phyloP scores from a whole-genome alignment of 1,140 invertebrate genomes.

The Sogatella furcifera region DNA sequence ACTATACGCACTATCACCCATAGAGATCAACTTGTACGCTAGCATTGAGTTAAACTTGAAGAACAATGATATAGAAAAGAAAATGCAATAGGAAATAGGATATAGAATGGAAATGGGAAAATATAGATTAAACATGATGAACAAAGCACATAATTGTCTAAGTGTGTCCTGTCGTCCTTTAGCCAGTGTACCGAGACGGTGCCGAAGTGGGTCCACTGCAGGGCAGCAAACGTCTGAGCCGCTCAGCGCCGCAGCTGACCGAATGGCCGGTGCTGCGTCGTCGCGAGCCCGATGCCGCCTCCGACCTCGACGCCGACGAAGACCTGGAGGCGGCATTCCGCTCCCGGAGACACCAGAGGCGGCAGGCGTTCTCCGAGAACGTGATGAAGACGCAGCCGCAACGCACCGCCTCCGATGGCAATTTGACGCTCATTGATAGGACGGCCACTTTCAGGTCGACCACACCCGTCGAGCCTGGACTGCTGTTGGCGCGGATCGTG shows the following conservation, averaged over 20 bases:
- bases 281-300: neutral
- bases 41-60: too few relatives aligned
- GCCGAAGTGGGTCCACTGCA: neutral
- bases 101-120: too few relatives aligned
- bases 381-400: constrained; percentile 34
- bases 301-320: constrained; percentile 16
- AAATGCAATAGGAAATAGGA: too few relatives aligned
- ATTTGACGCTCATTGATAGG: constrained; percentile 62
- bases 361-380: constrained; percentile 21
- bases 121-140: too few relatives aligned
- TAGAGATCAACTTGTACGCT: too few relatives aligned
- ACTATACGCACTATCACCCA: too few relatives aligned
- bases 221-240: constrained; percentile 6
- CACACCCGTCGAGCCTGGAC: constrained; percentile 49
- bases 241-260: constrained; percentile 23
- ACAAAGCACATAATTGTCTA: neutral
- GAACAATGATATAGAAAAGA: too few relatives aligned
- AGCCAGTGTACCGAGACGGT: constrained; percentile 24
- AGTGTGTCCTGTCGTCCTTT: neutral
- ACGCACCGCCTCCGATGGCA: constrained; percentile 60
- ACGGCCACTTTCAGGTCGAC: constrained; percentile 53
- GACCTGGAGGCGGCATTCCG: constrained; percentile 15
- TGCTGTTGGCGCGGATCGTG: constrained; percentile 58
- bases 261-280: constrained; percentile 23
- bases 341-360: constrained; percentile 12